Conservation (phyloP, 2,113 vertebrate species). For the Eptatretus burgeri region DNA sequence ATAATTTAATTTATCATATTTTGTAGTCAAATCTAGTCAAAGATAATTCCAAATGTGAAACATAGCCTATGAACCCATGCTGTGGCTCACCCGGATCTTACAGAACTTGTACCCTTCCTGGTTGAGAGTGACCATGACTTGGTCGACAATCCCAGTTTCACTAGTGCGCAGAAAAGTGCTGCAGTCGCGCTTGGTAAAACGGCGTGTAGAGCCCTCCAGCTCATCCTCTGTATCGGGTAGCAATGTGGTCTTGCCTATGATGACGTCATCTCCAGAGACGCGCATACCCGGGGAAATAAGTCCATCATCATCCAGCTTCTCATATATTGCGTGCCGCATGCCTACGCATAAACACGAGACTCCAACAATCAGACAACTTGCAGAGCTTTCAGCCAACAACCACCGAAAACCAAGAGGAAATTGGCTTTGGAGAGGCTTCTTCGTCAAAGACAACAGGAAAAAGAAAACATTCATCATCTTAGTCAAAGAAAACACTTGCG, state of each 20-base stretch:
- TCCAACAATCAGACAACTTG: too few species aligned
- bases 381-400: too few species aligned
- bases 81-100: slow-evolving; percentile 56
- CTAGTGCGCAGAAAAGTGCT: slow-evolving; percentile 86
- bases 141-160: slow-evolving; percentile 92
- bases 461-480: too few species aligned
- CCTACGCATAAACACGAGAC: slow-evolving; percentile 17
- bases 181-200: slow-evolving; percentile 83
- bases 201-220: slow-evolving; percentile 55
- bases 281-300: slow-evolving; percentile 78
- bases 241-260: slow-evolving; percentile 84
- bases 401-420: too few species aligned
- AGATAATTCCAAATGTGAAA: too few species aligned
- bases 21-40: too few species aligned
- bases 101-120: slow-evolving; percentile 99
- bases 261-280: slow-evolving; percentile 95
- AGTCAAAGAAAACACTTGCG: too few species aligned
- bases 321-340: slow-evolving; percentile 92
- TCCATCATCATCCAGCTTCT: slow-evolving; percentile 85
- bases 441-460: too few species aligned
- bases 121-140: slow-evolving; percentile 96
- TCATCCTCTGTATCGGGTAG: slow-evolving; percentile 85
- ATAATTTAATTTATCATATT: too few species aligned
- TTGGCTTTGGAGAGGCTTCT: too few species aligned
- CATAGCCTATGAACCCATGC: too few species aligned